Conservation (phyloP, 2,888 invertebrate species). For the Orchestes rusci region DNA sequence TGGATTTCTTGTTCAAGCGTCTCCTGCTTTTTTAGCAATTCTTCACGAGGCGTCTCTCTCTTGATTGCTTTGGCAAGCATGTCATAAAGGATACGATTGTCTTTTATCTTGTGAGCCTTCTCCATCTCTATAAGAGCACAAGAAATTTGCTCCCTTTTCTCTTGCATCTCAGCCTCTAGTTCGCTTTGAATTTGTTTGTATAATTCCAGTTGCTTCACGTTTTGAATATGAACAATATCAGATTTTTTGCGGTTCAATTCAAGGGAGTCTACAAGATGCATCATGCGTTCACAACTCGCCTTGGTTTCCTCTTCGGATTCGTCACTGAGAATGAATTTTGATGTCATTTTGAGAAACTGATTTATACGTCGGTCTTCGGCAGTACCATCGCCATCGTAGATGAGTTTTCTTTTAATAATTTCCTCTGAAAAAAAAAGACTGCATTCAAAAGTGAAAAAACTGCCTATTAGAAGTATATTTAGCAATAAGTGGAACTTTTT, state of each 20-base stretch:
- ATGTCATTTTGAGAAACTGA: slow-evolving; percentile 72
- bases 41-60: slow-evolving; percentile 81
- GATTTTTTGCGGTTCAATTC: slow-evolving; percentile 85
- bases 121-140: slow-evolving; percentile 73
- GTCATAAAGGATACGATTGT: slow-evolving; percentile 90
- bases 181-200: slow-evolving; percentile 71
- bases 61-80: slow-evolving; percentile 85
- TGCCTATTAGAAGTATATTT: no score
- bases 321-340: slow-evolving; percentile 66
- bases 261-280: slow-evolving; percentile 77
- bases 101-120: slow-evolving; percentile 78
- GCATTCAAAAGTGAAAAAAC: no score
- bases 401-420: slow-evolving; percentile 79
- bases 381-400: slow-evolving; percentile 96
- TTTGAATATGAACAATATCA: slow-evolving; percentile 70
- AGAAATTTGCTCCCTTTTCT: slow-evolving; percentile 74
- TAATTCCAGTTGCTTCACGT: slow-evolving; percentile 73
- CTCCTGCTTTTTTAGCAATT: slow-evolving; percentile 63
- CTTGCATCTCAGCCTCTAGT: slow-evolving; percentile 71
- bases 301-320: slow-evolving; percentile 31
- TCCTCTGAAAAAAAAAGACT: slow-evolving; percentile 69
- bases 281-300: slow-evolving; percentile 67
- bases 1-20: slow-evolving; percentile 67
- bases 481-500: no score
- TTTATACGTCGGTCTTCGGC: slow-evolving; percentile 90